Base-by-base conservation (phyloP, 1,140 invertebrate genomes). In the Pseudoatta argentina region DNA sequence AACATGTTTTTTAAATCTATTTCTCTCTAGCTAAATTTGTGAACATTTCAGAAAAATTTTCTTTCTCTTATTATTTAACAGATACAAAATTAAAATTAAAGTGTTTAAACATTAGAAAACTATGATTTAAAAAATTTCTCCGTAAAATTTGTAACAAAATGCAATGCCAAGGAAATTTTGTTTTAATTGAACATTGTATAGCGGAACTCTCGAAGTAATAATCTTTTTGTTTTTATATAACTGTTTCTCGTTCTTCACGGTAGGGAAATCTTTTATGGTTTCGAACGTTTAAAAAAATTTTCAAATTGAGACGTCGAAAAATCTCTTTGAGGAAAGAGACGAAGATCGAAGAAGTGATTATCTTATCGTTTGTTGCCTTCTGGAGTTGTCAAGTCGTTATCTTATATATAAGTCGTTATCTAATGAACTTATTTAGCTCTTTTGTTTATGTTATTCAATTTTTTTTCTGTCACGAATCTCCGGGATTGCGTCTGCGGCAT, bases 281-380 rank as follows among this genome's bases (percentile, higher is more conserved):
- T 34, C n/a, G 2, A 2, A 39, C 1, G 34, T 44, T 44, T 44
- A 79, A 14, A 53, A 79, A 39, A 39, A 39, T 39, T 34, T 8
- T 8, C 6, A 24, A 24, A n/a, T n/a, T 14, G 21, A 51, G 21
- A 69, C 6, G 21, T 0, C 39, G 64, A n/a, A 24, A 69, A 53
- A 55, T 39, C 8, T 67, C 44, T 78, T 12, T 30, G 12, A 21
- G 21, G 8, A 77, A 44, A 12, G 14, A 34, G 27, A 39, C 14
- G 8, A 34, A 10, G 18, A 30, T 21, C n/a, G 14, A 18, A 21
- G 34, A 57, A 27, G 10, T 24, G 27, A 57, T 72, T 7, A n/a
- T 27, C 16, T 72, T 57, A 72, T 72, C 77, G 78, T 82, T 72
- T 34, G 1, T 82, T 82, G 34, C 21, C 51, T 81, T 44, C 16